Evolutionary conservation across 2,888 invertebrate species (phyloP).

Genomic region (Uropetala carovei): DNA sequence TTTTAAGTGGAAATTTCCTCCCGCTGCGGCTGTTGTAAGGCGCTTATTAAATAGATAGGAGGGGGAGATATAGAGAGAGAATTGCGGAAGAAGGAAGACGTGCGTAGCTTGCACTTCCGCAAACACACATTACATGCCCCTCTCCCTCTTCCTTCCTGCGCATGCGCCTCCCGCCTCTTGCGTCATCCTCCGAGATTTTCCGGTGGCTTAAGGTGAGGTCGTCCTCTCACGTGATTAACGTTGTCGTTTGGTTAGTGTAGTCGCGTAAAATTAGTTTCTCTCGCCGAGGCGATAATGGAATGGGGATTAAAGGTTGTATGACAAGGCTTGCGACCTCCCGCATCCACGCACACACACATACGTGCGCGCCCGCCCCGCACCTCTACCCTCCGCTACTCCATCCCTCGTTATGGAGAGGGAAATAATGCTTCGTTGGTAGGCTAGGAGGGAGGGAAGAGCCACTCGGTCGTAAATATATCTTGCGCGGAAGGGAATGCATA

Average conservation of each 20-base stretch:
- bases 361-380: not conserved
- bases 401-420: not conserved
- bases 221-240: slow-evolving; percentile 45
- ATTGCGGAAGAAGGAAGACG: not conserved
- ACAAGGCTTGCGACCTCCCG: slow-evolving; percentile 47
- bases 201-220: slow-evolving; percentile 36
- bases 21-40: not conserved
- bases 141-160: not conserved
- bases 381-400: not conserved
- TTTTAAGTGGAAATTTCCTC: not conserved
- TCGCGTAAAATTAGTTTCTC: slow-evolving; percentile 57
- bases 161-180: not conserved
- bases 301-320: slow-evolving; percentile 59
- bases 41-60: not conserved
- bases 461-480: slow-evolving; percentile 32
- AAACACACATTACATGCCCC: not conserved
- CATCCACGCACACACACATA: not conserved
- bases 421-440: not conserved
- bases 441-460: not conserved
- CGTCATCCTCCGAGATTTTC: slow-evolving; percentile 22
- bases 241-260: slow-evolving; percentile 37
- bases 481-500: slow-evolving; percentile 37
- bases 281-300: slow-evolving; percentile 54
- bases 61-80: not conserved
- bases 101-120: not conserved